phyloP scores from a whole-genome alignment of 2,797 vertebrate species.

The Amblyopsis hoosieri region DNA sequence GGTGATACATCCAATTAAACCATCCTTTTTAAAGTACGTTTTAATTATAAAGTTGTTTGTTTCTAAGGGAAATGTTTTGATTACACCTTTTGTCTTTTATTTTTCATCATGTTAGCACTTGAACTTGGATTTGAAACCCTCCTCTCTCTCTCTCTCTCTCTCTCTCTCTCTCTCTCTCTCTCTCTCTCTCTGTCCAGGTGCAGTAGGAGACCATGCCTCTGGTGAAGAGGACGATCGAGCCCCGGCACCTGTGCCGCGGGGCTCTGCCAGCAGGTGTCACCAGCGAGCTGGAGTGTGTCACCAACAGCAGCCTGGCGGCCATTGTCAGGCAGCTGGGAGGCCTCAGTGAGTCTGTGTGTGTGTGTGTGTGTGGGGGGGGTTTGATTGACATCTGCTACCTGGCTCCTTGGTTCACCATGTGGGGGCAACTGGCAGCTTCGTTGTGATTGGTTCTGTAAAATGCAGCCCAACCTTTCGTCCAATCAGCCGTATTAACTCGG shows the following conservation, averaged over 20 bases:
- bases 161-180: not conserved
- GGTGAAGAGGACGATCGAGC: conserved; percentile 92
- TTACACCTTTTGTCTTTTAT: too few species aligned
- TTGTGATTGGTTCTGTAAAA: too few species aligned
- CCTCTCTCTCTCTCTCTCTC: not conserved
- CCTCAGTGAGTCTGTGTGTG: conserved; percentile 74
- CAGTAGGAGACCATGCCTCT: conserved; percentile 80
- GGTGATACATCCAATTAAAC: too few species aligned
- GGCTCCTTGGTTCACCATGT: not conserved
- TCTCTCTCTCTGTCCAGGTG: conserved; percentile 25
- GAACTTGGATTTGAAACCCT: too few species aligned
- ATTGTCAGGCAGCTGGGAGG: conserved; percentile 93
- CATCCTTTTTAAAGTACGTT: too few species aligned
- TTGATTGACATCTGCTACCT: not conserved
- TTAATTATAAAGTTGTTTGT: too few species aligned
- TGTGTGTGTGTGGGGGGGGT: not conserved
- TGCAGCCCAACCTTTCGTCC: too few species aligned
- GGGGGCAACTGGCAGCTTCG: too few species aligned
- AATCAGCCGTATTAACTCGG: too few species aligned
- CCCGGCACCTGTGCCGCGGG: conserved; percentile 88
- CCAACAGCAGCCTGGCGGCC: conserved; percentile 91
- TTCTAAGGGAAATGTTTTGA: too few species aligned
- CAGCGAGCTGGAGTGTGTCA: conserved; percentile 91
- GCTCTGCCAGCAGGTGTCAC: conserved; percentile 87
- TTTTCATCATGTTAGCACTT: too few species aligned